Evolutionary conservation across 2,113 vertebrate species (phyloP).

Genomic region (Chamaea fasciata): DNA sequence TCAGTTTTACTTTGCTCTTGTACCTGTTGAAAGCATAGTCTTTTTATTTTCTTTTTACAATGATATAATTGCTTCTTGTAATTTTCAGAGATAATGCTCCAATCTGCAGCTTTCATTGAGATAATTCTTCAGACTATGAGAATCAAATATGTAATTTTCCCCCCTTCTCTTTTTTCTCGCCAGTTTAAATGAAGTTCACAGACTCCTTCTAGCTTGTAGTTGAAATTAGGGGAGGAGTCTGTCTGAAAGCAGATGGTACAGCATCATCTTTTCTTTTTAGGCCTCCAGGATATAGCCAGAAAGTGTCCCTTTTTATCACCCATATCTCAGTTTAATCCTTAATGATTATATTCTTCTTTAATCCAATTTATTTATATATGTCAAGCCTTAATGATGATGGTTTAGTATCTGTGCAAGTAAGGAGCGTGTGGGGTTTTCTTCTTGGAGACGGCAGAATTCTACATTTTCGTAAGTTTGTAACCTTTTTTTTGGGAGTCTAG

Average conservation of each 20-base stretch:
- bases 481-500: background rate
- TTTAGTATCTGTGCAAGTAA: background rate
- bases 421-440: background rate
- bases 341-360: background rate
- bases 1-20: background rate
- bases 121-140: background rate
- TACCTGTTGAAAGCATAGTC: background rate
- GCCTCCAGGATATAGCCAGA: background rate
- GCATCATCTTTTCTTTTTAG: background rate
- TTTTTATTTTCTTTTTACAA: background rate
- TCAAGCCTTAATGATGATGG: background rate
- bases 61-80: background rate
- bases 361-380: background rate
- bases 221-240: background rate
- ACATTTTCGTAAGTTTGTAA: slow-evolving; percentile 3
- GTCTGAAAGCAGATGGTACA: background rate
- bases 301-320: background rate
- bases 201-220: background rate
- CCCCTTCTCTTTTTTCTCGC: background rate
- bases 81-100: background rate
- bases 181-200: background rate
- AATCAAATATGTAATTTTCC: background rate
- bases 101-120: background rate
- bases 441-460: background rate
- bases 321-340: background rate